Evolutionary conservation across 2,888 invertebrate genomes (phyloP), one percentile per base, ranked within the genome.

Genomic region (Scaptomyza flava): DNA sequence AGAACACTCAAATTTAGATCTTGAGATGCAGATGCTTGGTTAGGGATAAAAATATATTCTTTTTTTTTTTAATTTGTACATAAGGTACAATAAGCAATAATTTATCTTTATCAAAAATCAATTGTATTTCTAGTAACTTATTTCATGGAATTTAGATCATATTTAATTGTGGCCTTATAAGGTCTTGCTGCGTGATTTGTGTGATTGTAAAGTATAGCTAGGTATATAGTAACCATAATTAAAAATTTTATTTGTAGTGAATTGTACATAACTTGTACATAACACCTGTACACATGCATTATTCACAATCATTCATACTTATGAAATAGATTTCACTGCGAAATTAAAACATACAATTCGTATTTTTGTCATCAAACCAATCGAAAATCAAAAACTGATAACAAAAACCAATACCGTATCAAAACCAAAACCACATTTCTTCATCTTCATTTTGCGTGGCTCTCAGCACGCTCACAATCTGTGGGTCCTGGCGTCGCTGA

Each of bases 381-480:
- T 68, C 63, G 68, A 62, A 71, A 56, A 34, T 38, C 62, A 66
- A 65, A 73, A 56, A 42, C 42, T 31, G 31, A 61, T 62, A 62
- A 67, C 54, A 38, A 38, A 66, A 47, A 42, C n/a, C 30, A 60
- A 57, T 46, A 34, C 46, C 54, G 50, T 63, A 72, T 68, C 71
- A 68, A 74, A 66, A 50, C 43, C 62, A 61, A 63, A 61, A 61
- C 53, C 59, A 62, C 78, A 78, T 63, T 68, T 77, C 59, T 68
- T 71, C 77, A 72, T 46, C 63, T 20, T 36, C 60, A 52, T 72
- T 63, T 62, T 53, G 66, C 59, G 77, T 67, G 79, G 59, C 45
- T 71, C 45, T 71, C 79, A 92, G 94, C 93, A 90, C 94, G 95
- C 87, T 95, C 95, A 63, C 95, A 95, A 91, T 95, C 95, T 66